Conservation (phyloP, 2,113 vertebrate species). For the Danio rerio region DNA sequence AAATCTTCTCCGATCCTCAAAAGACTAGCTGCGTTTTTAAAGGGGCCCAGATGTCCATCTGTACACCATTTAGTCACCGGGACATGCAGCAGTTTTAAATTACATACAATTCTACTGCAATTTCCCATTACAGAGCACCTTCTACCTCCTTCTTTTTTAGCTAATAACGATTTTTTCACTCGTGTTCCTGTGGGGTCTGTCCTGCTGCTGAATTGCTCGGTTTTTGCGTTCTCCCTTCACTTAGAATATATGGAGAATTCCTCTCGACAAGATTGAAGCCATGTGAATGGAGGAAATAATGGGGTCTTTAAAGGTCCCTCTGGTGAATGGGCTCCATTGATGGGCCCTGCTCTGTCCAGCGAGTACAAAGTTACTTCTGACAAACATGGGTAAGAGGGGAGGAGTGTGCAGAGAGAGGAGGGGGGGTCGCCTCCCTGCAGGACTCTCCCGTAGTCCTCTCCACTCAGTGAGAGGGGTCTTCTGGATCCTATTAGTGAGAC, state of each 20-base stretch:
- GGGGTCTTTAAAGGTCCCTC: constrained; percentile 79
- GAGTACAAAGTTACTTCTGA: constrained; percentile 87
- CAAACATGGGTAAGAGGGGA: constrained; percentile 52
- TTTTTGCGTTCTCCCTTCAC: constrained; percentile 64
- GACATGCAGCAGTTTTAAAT: constrained; percentile 88
- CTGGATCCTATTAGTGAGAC: constrained; percentile 55
- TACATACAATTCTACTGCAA: constrained; percentile 89
- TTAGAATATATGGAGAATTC: constrained; percentile 78
- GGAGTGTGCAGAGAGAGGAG: background rate
- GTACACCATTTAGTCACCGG: constrained; percentile 87
- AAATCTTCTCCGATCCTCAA: background rate
- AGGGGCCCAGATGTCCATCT: constrained; percentile 83
- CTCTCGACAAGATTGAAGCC: constrained; percentile 82
- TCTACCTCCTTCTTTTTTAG: constrained; percentile 80
- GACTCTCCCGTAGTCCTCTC: constrained; percentile 56
- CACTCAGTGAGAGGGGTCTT: constrained; percentile 45
- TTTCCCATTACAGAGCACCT: constrained; percentile 86
- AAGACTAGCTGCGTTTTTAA: constrained; percentile 48
- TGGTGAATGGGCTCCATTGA: constrained; percentile 82
- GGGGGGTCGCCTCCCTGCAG: constrained; percentile 71
- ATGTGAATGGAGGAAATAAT: constrained; percentile 87
- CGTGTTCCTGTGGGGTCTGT: constrained; percentile 10
- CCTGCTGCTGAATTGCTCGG: constrained; percentile 28
- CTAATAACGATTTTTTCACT: constrained; percentile 51
- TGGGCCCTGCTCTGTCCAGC: constrained; percentile 76